Percentiles rank a stretch among this genome's conserved stretches.
Conservation (phyloP, 2,113 vertebrate genomes). For the Rhineura floridana region DNA sequence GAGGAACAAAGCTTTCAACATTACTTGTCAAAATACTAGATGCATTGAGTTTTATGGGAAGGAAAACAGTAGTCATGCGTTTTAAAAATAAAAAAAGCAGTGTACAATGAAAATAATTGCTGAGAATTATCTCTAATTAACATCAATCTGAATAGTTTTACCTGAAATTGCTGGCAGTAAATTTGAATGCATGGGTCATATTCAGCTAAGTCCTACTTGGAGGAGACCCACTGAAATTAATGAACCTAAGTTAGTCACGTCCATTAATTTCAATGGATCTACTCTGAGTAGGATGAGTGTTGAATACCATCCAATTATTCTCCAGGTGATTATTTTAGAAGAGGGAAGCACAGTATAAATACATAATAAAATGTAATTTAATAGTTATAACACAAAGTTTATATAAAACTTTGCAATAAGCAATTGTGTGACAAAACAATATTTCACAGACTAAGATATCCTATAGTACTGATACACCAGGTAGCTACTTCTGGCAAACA, state of each 20-base stretch:
- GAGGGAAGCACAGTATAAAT: not conserved
- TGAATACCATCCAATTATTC: too few relatives aligned
- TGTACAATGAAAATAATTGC: constrained; percentile 28
- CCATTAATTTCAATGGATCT: too few relatives aligned
- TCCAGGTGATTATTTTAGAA: not conserved
- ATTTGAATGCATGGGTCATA: too few relatives aligned
- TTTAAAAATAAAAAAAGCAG: constrained; percentile 18
- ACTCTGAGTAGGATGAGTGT: too few relatives aligned
- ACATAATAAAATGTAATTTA: not conserved
- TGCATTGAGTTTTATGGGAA: constrained; percentile 44
- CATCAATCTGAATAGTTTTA: constrained; percentile 35
- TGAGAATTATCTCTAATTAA: constrained; percentile 56
- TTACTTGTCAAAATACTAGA: constrained; percentile 60
- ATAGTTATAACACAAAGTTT: not conserved
- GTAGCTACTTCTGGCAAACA: not conserved
- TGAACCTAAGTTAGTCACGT: too few relatives aligned
- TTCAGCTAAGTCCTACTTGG: too few relatives aligned
- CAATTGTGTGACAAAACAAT: not conserved
- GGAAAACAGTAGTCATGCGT: constrained; percentile 41
- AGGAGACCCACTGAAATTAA: too few relatives aligned
- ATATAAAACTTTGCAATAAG: not conserved
- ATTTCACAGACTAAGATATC: not conserved
- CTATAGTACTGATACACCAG: not conserved
- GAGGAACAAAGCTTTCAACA: constrained; percentile 48
- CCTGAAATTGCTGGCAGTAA: constrained; percentile 30